These are phyloP conservation scores for Fistularia tabacaria DNA, from an alignment of 2,797 vertebrate genomes.

Conservation along the genomic window DNA sequence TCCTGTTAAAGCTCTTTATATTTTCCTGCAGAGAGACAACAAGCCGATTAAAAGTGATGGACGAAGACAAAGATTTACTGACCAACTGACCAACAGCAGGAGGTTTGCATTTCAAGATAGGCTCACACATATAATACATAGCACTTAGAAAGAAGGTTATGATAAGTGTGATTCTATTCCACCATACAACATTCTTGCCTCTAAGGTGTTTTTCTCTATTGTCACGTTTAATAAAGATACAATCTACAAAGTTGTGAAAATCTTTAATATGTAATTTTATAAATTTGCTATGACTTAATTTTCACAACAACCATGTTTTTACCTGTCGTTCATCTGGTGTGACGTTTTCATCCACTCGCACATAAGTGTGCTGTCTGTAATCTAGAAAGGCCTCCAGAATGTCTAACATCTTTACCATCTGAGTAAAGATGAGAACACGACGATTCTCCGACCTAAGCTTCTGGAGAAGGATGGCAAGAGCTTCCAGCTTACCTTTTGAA, in stretches of 20 bases:
- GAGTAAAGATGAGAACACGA: conserved; percentile 89
- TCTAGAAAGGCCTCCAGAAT: conserved; percentile 88
- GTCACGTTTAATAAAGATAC: too few relatives aligned
- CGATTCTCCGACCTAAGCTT: conserved; percentile 90
- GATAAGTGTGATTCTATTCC: too few relatives aligned
- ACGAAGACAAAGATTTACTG: too few relatives aligned
- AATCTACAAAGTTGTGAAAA: too few relatives aligned
- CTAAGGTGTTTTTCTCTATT: too few relatives aligned
- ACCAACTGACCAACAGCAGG: too few relatives aligned
- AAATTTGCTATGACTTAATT: background rate
- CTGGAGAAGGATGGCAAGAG: conserved; percentile 88
- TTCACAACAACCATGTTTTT: background rate
- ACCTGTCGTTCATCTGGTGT: conserved; percentile 86
- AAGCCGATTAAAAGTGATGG: conserved; percentile 15
- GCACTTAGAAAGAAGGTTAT: too few relatives aligned
- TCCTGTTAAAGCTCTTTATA: conserved; percentile 88
- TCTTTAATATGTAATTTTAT: too few relatives aligned
- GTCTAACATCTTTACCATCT: conserved; percentile 86
- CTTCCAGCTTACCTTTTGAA: conserved; percentile 89
- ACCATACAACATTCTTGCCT: too few relatives aligned
- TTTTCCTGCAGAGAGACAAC: conserved; percentile 72
- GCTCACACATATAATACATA: too few relatives aligned
- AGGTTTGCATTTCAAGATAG: too few relatives aligned
- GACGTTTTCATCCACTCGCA: conserved; percentile 91
- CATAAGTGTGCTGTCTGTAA: conserved; percentile 85